phyloP scores from a whole-genome alignment of 2,888 invertebrate genomes.

The Rutpela maculata region DNA sequence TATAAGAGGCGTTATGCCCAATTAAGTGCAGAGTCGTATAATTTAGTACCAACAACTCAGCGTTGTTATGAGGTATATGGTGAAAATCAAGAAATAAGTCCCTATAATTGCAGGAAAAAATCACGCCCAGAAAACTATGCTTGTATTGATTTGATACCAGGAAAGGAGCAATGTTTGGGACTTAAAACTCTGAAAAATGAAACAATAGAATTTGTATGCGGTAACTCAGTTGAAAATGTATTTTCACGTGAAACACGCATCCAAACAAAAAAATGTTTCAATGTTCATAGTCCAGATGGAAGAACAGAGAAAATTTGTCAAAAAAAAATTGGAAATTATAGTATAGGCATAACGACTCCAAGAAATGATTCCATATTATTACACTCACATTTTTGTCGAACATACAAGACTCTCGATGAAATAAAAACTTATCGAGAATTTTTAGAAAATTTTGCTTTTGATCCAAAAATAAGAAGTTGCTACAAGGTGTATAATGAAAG shows the following conservation, averaged over 20 bases:
- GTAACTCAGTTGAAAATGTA: not conserved
- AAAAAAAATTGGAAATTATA: constrained; percentile 2
- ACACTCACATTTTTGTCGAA: not conserved
- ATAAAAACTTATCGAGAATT: constrained; percentile 4
- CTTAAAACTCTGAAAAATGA: constrained; percentile 18
- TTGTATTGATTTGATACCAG: constrained; percentile 12
- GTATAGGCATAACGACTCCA: constrained; percentile 11
- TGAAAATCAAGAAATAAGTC: constrained; percentile 5
- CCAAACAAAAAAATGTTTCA: not conserved
- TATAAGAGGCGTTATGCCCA: not conserved
- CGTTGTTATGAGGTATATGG: constrained; percentile 1
- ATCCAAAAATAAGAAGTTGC: constrained; percentile 14
- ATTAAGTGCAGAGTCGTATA: not conserved
- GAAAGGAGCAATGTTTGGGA: constrained; percentile 6
- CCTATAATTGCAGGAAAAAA: not conserved
- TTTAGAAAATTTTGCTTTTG: not conserved
- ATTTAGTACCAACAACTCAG: not conserved
- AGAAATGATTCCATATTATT: constrained; percentile 3
- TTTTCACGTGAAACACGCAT: not conserved
- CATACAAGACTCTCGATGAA: not conserved
- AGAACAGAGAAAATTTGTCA: not conserved
- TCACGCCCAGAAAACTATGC: constrained; percentile 10
- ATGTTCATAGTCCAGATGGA: not conserved
- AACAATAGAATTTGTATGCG: constrained; percentile 7
- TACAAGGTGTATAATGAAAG: constrained; percentile 3